Evolutionary conservation across 2,113 vertebrate species (phyloP).

Genomic region (Setophaga kirtlandii): DNA sequence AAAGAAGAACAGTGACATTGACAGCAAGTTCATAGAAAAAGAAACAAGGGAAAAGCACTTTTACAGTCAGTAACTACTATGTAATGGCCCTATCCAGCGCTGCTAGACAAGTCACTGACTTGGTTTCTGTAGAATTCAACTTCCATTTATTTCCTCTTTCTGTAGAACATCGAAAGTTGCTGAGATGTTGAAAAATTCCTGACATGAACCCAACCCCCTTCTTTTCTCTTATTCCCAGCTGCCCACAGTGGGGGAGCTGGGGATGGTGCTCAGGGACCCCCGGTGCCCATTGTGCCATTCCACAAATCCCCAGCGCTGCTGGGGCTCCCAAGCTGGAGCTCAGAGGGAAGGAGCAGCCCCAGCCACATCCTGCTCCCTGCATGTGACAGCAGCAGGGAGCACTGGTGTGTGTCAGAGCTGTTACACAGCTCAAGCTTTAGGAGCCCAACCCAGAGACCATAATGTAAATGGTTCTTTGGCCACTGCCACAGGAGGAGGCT

Average conservation of each 20-base stretch:
- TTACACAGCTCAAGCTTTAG: background rate
- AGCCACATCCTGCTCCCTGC: background rate
- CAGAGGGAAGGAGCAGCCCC: background rate
- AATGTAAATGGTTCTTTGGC: background rate
- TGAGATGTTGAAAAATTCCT: background rate
- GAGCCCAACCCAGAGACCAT: background rate
- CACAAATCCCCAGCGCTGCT: rapidly evolving
- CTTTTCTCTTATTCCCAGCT: background rate
- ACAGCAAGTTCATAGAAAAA: background rate
- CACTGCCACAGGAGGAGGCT: background rate
- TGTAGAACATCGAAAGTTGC: background rate
- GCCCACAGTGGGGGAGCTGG: rapidly evolving
- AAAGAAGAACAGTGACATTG: background rate
- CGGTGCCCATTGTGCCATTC: rapidly evolving
- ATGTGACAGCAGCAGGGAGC: background rate
- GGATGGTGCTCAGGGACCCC: rapidly evolving
- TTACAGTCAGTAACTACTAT: background rate
- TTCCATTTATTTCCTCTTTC: background rate
- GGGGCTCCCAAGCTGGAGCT: rapidly evolving
- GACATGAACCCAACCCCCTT: rapidly evolving
- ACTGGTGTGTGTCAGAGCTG: background rate
- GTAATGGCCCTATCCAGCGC: background rate
- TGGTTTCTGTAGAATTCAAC: background rate
- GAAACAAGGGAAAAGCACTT: background rate
- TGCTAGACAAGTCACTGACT: background rate